These are phyloP conservation scores for Synanthedon myopaeformis DNA, from an alignment of 2,888 invertebrate species.

Conservation along the genomic window DNA sequence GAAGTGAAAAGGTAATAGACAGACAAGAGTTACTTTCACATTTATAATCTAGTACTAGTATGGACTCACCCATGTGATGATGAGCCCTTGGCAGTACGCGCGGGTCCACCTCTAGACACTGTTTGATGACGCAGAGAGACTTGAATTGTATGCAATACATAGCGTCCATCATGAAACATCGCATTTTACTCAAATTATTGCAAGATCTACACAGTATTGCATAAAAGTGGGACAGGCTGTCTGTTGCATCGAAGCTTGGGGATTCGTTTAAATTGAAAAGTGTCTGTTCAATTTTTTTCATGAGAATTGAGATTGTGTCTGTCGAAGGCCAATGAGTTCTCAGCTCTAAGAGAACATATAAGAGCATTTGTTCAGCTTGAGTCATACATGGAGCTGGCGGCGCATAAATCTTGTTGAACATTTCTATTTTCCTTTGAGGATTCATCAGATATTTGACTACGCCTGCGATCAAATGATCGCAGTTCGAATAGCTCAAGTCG, in stretches of 20 bases:
- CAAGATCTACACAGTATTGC: constrained; percentile 47
- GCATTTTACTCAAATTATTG: constrained; percentile 33
- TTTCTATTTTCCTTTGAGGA: constrained; percentile 36
- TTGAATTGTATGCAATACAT: constrained; percentile 59
- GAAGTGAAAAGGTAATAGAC: too few relatives aligned
- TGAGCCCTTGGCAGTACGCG: constrained; percentile 48
- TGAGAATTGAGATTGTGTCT: constrained; percentile 26
- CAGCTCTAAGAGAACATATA: constrained; percentile 36
- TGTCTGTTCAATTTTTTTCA: constrained; percentile 41
- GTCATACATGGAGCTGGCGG: constrained; percentile 46
- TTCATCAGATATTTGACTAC: constrained; percentile 30
- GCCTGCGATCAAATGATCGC: background rate
- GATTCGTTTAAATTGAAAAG: constrained; percentile 44
- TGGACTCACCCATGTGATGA: constrained; percentile 47
- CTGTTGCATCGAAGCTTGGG: constrained; percentile 43
- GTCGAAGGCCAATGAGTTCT: constrained; percentile 14
- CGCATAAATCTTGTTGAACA: constrained; percentile 25
- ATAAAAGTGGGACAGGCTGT: constrained; percentile 52
- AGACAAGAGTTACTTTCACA: too few relatives aligned
- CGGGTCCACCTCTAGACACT: constrained; percentile 54
- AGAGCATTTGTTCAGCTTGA: constrained; percentile 42
- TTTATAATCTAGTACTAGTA: too few relatives aligned
- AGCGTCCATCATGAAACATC: constrained; percentile 51
- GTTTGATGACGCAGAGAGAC: constrained; percentile 42
- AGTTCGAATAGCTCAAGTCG: constrained; percentile 20